Evolutionary conservation across 2,888 invertebrate genomes (phyloP).

Genomic region (Amphipyra tragopoginis): DNA sequence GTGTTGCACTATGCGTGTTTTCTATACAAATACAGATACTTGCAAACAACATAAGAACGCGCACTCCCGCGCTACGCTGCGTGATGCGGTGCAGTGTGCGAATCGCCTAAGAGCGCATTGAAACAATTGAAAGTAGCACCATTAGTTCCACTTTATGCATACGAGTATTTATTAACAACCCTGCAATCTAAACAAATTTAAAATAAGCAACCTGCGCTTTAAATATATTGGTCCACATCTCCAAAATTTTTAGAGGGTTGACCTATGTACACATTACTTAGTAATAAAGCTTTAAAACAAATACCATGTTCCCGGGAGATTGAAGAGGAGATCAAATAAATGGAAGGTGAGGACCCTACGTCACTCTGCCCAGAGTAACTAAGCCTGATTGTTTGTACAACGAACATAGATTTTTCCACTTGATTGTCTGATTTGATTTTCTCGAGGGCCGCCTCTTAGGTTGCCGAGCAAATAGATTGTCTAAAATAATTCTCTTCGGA

Average conservation of each 20-base stretch:
- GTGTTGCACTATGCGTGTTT: too few relatives aligned
- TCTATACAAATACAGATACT: too few relatives aligned
- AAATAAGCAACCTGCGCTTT: slow-evolving; percentile 66
- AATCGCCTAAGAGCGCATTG: too few relatives aligned
- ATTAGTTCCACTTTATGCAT: too few relatives aligned
- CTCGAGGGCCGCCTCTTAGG: slow-evolving; percentile 77
- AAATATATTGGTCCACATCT: slow-evolving; percentile 85
- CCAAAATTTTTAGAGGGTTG: slow-evolving; percentile 86
- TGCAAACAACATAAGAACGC: too few relatives aligned
- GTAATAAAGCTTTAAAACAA: slow-evolving; percentile 90
- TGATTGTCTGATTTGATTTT: slow-evolving; percentile 90
- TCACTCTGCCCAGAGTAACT: slow-evolving; percentile 84
- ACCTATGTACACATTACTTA: slow-evolving; percentile 90
- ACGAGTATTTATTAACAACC: too few relatives aligned
- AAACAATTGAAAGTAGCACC: too few relatives aligned
- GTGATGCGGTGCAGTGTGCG: too few relatives aligned
- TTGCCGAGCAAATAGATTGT: slow-evolving; percentile 72
- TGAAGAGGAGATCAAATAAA: slow-evolving; percentile 82
- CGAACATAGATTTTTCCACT: slow-evolving; percentile 89
- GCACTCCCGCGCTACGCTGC: too few relatives aligned
- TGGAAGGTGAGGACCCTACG: slow-evolving; percentile 78
- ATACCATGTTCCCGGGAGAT: slow-evolving; percentile 79
- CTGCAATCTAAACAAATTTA: neutral
- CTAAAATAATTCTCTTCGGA: slow-evolving; percentile 66
- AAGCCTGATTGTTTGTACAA: slow-evolving; percentile 88